Evolutionary conservation across 2,797 vertebrate species (phyloP), one percentile per base, ranked within the genome.

Genomic region (Thamnophis elegans): DNA sequence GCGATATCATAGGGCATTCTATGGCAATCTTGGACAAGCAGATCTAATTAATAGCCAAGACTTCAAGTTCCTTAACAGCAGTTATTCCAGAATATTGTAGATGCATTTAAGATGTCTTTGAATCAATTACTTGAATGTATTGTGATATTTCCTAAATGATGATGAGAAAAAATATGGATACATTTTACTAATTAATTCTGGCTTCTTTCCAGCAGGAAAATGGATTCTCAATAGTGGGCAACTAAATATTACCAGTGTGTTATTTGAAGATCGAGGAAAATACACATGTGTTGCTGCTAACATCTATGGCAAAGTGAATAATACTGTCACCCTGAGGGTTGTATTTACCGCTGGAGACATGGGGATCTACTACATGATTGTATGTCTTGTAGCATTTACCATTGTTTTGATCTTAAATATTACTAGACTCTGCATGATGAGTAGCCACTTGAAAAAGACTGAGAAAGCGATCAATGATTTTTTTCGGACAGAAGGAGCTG

Each of bases 381-480:
- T 99, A 94, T 99, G 99, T 96, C 98, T 99, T 92, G 99, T 98
- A 88, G 99, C 99, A 90, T 99, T 99, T 97, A 98, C 99, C 92
- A 98, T 99, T 94, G 99, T 99, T 97, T 99, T 99, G 99, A 97
- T 98, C 85, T 97, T 99, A 92, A 99, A 99, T 90, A 96, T 99
- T 90, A 99, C 99, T 0, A 98, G 99, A 53, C 98, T 99, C 65
- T 99, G 99, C 97, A 99, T 99, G 99, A 99, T 99, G 99, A 99
- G 99, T 98, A 99, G 99, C 97, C 99, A 99, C 97, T 97, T 99
- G 94, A 99, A 99, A 98, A 99, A 99, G 98, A 99, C 99, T 0
- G 99, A 99, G 97, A 99, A 99, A 95, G 99, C 99, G 94, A 99
- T 99, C 96, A 99, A 99, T 0, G 99, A 99, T 51, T 99, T 99